Evolutionary conservation across 2,797 vertebrate species (phyloP).

Genomic region (Amphiprion clarkii): DNA sequence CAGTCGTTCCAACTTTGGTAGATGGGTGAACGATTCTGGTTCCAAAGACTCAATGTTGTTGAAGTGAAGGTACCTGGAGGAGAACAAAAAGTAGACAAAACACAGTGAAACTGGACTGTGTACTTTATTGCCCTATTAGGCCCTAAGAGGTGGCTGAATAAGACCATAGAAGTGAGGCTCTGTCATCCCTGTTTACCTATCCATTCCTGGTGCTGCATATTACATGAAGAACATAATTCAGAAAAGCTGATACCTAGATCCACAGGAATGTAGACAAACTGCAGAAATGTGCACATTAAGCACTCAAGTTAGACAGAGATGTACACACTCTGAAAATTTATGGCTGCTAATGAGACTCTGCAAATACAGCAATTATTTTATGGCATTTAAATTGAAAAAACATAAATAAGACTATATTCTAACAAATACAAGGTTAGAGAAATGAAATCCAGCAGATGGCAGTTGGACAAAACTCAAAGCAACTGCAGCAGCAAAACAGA

Average conservation of each 20-base stretch:
- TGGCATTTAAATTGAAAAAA: constrained; percentile 42
- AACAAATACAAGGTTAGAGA: constrained; percentile 25
- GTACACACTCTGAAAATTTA: constrained; percentile 17
- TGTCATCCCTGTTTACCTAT: constrained; percentile 11
- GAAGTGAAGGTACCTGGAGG: constrained; percentile 96
- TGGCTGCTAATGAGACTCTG: constrained; percentile 12
- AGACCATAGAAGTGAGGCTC: neutral
- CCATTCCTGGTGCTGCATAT: neutral
- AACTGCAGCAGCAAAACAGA: constrained; percentile 28
- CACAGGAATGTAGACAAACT: constrained; percentile 23
- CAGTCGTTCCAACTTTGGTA: constrained; percentile 98
- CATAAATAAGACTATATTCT: constrained; percentile 27
- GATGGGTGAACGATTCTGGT: constrained; percentile 93
- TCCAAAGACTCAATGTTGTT: constrained; percentile 98
- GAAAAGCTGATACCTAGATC: constrained; percentile 11
- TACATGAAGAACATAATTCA: constrained; percentile 6
- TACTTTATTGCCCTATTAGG: neutral
- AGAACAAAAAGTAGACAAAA: constrained; percentile 57
- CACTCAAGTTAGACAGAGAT: constrained; percentile 39
- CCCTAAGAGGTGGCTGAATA: neutral
- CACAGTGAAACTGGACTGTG: constrained; percentile 40
- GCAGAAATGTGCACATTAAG: constrained; percentile 8
- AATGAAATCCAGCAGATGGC: constrained; percentile 38
- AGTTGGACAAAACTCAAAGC: constrained; percentile 40
- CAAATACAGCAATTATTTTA: constrained; percentile 18